Base-by-base conservation (phyloP, 2,113 vertebrate genomes). In the Zosterops lateralis region DNA sequence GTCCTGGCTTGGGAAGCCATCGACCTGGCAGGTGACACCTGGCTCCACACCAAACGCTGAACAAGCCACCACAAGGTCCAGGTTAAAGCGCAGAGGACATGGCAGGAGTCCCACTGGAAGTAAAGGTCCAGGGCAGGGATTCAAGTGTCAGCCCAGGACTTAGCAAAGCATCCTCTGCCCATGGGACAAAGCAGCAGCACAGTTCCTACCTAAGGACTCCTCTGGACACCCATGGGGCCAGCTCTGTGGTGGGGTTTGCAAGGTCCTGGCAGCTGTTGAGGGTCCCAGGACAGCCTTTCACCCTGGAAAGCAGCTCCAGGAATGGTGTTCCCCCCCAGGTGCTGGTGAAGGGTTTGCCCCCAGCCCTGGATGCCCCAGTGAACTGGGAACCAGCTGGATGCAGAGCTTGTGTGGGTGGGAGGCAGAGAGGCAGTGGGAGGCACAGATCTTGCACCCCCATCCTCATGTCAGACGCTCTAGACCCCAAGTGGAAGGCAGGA, bases 21-120 rank as follows among this genome's bases (percentile, higher is more conserved):
- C 0, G 2, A 28, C 57, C 58, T 24, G 0, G 0, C 87, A 85
- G n/a, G 62, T 82, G 62, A 61, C 82, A 32, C 44, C 16, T 76
- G 83, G 83, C 66, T 29, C 36, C 24, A 26, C 54, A 85, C 4
- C 51, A 70, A 67, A 12, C 0, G 5, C 64, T 70, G 24, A 51
- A 40, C 32, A 64, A 82, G n/a, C 66, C 66, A 42, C 11, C 22
- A 19, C 25, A n/a, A 62, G 68, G 77, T 73, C 87, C 84, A 91
- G 24, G 68, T 32, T 26, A 53, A 57, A 92, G 77, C 70, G 45
- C 66, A 84, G 44, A 57, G 84, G 42, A 36, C 6, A 0, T 3
- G 9, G 76, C 61, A 61, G 7, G 70, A 79, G n/a, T 38, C 51
- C 71, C 60, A 66, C 21, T 29, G 50, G 44, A 74, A 47, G 47